A percentile compares a stretch with the other conserved stretches of the same genome.
Conservation (phyloP, 1,140 invertebrate species). For the Coenobita brevimanus region DNA sequence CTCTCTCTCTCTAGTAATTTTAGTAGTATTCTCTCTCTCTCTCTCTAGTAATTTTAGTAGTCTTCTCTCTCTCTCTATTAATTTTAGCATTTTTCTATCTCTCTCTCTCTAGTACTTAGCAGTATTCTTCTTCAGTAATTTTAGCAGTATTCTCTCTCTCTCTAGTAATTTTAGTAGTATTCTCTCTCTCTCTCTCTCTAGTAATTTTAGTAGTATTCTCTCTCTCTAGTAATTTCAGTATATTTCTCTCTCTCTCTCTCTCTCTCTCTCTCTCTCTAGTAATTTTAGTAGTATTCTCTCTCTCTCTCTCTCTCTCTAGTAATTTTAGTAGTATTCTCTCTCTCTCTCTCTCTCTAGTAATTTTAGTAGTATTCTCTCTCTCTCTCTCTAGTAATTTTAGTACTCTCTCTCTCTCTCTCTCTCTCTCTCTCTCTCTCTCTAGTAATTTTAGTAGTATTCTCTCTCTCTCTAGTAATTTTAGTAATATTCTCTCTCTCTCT, state of each 20-base stretch:
- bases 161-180: not conserved
- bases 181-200: not conserved
- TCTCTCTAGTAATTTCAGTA: no score
- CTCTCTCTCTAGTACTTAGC: no score
- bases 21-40: no score
- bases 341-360: not conserved
- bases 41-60: no score
- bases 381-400: not conserved
- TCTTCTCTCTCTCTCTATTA: no score
- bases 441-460: not conserved
- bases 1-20: no score
- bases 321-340: no score
- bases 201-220: not conserved
- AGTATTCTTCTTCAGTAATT: not conserved
- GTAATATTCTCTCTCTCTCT: no score
- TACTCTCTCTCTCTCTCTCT: not conserved
- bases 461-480: no score
- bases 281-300: not conserved
- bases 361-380: not conserved
- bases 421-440: not conserved
- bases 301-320: no score
- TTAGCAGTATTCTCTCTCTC: not conserved
- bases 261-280: not conserved
- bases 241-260: no score
- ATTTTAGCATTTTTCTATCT: no score